Percentiles rank a stretch among this genome's conserved stretches.
Conservation (phyloP, 2,888 invertebrate genomes). For the Chelonus formosanus region DNA sequence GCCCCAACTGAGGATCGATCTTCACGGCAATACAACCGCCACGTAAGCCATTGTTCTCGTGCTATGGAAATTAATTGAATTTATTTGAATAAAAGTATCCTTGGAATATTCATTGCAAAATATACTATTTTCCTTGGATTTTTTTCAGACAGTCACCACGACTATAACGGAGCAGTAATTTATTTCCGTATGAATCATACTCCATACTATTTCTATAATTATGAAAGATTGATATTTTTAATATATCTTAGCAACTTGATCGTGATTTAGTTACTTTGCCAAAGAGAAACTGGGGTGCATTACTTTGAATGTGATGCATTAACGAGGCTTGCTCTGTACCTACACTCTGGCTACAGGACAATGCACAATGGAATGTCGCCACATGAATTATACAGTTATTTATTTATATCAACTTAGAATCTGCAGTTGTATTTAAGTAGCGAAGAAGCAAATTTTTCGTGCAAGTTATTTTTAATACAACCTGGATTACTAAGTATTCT, state of each 20-base stretch:
- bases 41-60: constrained; percentile 59
- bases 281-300: constrained; percentile 13
- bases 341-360: constrained; percentile 36
- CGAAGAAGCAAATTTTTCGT: constrained; percentile 21
- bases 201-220: constrained; percentile 19
- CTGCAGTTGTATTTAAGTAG: constrained; percentile 37
- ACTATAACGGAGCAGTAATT: too few species aligned
- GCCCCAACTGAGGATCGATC: constrained; percentile 18
- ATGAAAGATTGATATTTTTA: neutral
- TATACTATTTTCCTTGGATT: neutral
- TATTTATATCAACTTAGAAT: constrained; percentile 43
- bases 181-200: too few species aligned
- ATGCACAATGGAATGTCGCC: constrained; percentile 47
- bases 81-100: constrained; percentile 59
- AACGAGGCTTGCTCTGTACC: constrained; percentile 21
- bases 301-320: constrained; percentile 18
- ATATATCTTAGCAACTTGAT: neutral
- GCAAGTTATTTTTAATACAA: too few species aligned
- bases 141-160: neutral
- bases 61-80: constrained; percentile 64
- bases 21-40: constrained; percentile 22
- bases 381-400: constrained; percentile 49
- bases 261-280: constrained; percentile 2
- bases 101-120: constrained; percentile 10
- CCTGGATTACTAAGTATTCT: too few species aligned